phyloP scores from a whole-genome alignment of 2,113 vertebrate genomes.

The Tetrax tetrax region DNA sequence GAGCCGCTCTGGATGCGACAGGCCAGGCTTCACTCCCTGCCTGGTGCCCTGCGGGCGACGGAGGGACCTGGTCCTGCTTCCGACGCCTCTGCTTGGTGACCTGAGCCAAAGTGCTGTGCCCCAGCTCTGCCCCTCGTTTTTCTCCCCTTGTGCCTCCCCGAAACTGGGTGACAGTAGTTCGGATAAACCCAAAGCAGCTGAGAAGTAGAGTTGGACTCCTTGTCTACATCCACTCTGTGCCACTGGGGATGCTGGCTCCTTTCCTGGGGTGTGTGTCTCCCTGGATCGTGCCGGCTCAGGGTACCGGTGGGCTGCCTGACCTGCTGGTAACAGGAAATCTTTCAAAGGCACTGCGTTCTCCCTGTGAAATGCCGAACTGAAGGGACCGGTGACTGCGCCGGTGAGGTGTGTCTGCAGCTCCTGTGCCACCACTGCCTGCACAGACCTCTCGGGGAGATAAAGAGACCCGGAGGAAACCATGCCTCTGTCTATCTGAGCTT shows the following conservation, averaged over 20 bases:
- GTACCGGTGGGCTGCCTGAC: background rate
- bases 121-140: background rate
- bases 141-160: background rate
- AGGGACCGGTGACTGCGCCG: background rate
- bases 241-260: background rate
- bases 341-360: background rate
- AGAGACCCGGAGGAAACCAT: background rate
- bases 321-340: background rate
- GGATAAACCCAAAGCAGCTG: background rate
- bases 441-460: background rate
- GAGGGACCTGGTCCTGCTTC: background rate
- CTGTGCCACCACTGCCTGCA: background rate
- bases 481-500: background rate
- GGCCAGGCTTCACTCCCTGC: background rate
- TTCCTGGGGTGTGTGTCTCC: background rate
- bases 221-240: rapidly evolving
- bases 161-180: rapidly evolving
- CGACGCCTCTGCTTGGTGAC: no score
- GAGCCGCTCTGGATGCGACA: background rate
- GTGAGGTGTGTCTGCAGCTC: background rate
- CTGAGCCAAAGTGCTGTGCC: background rate
- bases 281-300: rapidly evolving
- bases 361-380: background rate
- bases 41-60: rapidly evolving
- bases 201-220: rapidly evolving